Percentiles rank a stretch among this genome's conserved stretches.
Conservation (phyloP, 2,113 vertebrate species). For the Abramis brama region DNA sequence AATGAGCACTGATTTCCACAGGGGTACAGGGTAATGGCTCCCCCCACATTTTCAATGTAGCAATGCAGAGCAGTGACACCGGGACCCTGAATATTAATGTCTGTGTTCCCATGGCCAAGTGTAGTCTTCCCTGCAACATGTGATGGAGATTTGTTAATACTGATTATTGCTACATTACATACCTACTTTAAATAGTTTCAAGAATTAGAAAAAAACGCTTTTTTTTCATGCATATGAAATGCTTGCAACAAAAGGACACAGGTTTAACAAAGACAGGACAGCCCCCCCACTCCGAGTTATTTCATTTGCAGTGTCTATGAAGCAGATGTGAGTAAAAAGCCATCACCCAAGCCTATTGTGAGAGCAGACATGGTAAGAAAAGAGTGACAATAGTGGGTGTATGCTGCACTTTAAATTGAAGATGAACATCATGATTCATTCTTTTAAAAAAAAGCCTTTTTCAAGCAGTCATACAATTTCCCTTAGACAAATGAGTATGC, state of each 20-base stretch:
- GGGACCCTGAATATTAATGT: slow-evolving; percentile 86
- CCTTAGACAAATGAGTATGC: slow-evolving; percentile 3
- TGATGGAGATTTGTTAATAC: slow-evolving; percentile 35
- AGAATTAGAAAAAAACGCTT: background rate
- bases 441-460: background rate
- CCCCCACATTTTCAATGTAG: slow-evolving; percentile 87
- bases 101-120: slow-evolving; percentile 82
- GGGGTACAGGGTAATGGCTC: slow-evolving; percentile 87
- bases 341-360: slow-evolving; percentile 43
- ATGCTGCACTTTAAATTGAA: background rate
- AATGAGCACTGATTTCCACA: slow-evolving; percentile 86
- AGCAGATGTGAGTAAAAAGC: slow-evolving; percentile 56
- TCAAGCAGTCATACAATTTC: background rate
- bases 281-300: background rate
- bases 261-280: background rate
- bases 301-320: slow-evolving; percentile 34
- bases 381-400: background rate
- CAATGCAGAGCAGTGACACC: slow-evolving; percentile 86
- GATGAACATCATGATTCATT: slow-evolving; percentile 6
- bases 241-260: background rate
- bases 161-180: background rate
- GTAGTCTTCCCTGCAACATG: slow-evolving; percentile 83
- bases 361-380: slow-evolving; percentile 11
- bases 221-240: background rate
- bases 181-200: background rate